Conservation (phyloP, 2,797 vertebrate genomes). For the Ambastaia sidthimunki region DNA sequence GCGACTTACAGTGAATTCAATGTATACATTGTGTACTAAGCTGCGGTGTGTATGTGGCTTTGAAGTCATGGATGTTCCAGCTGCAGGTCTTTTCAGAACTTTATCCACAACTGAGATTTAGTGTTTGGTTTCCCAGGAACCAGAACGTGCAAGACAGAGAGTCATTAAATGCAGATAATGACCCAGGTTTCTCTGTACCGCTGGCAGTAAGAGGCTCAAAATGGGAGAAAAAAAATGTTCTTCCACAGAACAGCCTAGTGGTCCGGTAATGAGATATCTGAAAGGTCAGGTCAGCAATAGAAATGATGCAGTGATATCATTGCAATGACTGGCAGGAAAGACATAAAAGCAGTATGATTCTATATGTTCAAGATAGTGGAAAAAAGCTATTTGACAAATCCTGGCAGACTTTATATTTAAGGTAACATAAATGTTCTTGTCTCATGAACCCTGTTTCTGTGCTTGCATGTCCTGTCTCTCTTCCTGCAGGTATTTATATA, state of each 20-base stretch:
- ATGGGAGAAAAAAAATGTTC: slow-evolving; percentile 42
- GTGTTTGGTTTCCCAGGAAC: slow-evolving; percentile 35
- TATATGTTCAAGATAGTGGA: slow-evolving; percentile 6
- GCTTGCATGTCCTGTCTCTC: background rate
- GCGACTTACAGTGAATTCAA: too few relatives aligned
- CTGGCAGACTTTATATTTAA: background rate
- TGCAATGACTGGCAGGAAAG: slow-evolving; percentile 18
- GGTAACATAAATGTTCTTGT: background rate
- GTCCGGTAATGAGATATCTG: slow-evolving; percentile 39
- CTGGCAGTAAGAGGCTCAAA: slow-evolving; percentile 38
- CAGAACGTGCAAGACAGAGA: background rate
- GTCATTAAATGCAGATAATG: slow-evolving; percentile 42
- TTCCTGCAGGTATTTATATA: background rate
- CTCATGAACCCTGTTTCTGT: background rate
- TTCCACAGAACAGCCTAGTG: slow-evolving; percentile 6
- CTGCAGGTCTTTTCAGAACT: slow-evolving; percentile 24
- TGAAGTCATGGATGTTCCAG: background rate
- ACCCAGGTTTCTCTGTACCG: slow-evolving; percentile 11
- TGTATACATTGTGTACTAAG: too few relatives aligned
- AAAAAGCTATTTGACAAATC: slow-evolving; percentile 1
- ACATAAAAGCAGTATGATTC: slow-evolving; percentile 15
- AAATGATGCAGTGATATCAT: slow-evolving; percentile 13
- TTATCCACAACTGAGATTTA: background rate
- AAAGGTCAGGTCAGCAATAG: slow-evolving; percentile 46
- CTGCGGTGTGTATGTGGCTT: background rate